phyloP scores from a whole-genome alignment of 2,888 invertebrate species.

The Acronicta aceris region DNA sequence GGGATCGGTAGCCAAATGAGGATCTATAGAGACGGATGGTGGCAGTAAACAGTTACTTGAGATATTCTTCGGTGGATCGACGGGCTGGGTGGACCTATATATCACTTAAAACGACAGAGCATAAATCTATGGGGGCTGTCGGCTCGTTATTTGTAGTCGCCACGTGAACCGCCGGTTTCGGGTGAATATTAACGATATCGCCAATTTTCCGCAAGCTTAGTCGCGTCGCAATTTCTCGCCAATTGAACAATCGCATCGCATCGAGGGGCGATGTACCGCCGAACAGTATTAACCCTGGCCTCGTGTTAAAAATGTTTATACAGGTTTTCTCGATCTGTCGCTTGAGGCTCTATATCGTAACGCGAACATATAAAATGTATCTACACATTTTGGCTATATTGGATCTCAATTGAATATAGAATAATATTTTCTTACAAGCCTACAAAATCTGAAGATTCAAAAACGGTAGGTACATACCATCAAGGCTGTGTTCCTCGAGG shows the following conservation, averaged over 20 bases:
- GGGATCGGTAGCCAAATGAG: slow-evolving; percentile 57
- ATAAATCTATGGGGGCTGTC: slow-evolving; percentile 86
- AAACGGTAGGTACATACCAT: no score
- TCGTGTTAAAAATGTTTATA: slow-evolving; percentile 66
- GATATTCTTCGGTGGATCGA: slow-evolving; percentile 76
- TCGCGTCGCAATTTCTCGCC: slow-evolving; percentile 88
- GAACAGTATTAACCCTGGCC: slow-evolving; percentile 65
- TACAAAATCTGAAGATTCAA: no score
- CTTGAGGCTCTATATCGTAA: slow-evolving; percentile 22
- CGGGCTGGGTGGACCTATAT: slow-evolving; percentile 73
- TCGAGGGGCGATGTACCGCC: slow-evolving; percentile 70
- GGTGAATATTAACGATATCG: slow-evolving; percentile 90
- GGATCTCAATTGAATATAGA: slow-evolving; percentile 26
- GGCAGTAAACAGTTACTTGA: slow-evolving; percentile 75
- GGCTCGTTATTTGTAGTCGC: slow-evolving; percentile 88
- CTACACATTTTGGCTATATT: slow-evolving; percentile 14
- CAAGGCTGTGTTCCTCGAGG: no score
- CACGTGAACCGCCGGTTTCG: slow-evolving; percentile 87
- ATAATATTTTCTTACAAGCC: no score
- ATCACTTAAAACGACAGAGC: slow-evolving; percentile 87
- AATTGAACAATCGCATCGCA: slow-evolving; percentile 87
- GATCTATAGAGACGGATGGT: slow-evolving; percentile 59
- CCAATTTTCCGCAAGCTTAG: slow-evolving; percentile 88
- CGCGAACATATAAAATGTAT: slow-evolving; percentile 33
- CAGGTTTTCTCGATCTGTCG: slow-evolving; percentile 47